Evolutionary conservation across 1,140 invertebrate species (phyloP).

Genomic region (Stenopsyche tienmushanensis): DNA sequence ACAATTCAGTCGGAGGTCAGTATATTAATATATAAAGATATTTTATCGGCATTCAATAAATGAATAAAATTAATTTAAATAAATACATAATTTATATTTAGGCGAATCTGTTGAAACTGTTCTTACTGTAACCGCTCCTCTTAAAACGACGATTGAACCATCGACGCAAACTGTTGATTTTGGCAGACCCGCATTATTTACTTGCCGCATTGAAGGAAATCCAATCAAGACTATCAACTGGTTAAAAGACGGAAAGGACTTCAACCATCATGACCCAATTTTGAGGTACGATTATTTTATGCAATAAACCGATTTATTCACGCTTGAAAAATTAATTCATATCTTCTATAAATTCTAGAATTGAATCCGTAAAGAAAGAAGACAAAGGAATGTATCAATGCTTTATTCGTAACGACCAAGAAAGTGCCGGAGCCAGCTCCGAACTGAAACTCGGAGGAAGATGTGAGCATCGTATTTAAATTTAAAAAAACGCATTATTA

Average conservation of each 20-base stretch:
- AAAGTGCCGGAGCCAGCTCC: slow-evolving; percentile 88
- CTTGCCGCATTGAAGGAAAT: slow-evolving; percentile 86
- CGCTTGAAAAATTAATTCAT: too few relatives aligned
- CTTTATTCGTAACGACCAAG: slow-evolving; percentile 90
- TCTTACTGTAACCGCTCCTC: slow-evolving; percentile 86
- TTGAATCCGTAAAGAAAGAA: slow-evolving; percentile 88
- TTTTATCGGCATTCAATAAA: slow-evolving; percentile 5
- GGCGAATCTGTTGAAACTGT: slow-evolving; percentile 89
- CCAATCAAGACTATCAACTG: slow-evolving; percentile 87
- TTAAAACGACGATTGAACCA: slow-evolving; percentile 85
- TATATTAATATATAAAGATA: slow-evolving; percentile 23
- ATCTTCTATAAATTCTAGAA: slow-evolving; percentile 54
- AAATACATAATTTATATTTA: slow-evolving; percentile 41
- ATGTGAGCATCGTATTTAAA: slow-evolving; percentile 59
- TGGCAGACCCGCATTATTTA: slow-evolving; percentile 84
- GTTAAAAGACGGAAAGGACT: slow-evolving; percentile 87
- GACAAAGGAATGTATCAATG: slow-evolving; percentile 98
- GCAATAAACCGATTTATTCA: too few relatives aligned
- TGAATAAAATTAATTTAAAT: not conserved
- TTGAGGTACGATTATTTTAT: slow-evolving; percentile 52
- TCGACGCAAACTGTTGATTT: slow-evolving; percentile 90
- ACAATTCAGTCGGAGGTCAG: slow-evolving; percentile 83
- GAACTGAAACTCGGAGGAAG: slow-evolving; percentile 91
- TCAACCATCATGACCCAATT: slow-evolving; percentile 75
- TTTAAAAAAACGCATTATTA: not conserved